A percentile compares a stretch with the other conserved stretches of the same genome.
Conservation (phyloP, 1,140 invertebrate genomes). For the Drosophila bocqueti region DNA sequence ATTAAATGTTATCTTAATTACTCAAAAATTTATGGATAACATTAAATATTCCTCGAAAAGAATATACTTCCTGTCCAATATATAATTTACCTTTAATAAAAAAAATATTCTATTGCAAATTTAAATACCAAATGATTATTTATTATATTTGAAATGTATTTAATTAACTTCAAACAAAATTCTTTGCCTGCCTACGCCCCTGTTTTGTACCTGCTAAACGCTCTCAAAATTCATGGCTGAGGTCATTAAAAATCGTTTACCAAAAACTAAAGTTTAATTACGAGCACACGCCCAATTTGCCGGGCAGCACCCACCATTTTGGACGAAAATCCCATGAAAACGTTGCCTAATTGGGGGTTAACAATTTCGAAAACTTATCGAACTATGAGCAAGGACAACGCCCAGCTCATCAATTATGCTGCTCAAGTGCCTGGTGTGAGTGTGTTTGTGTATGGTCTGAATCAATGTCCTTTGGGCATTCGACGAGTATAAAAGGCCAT, state of each 20-base stretch:
- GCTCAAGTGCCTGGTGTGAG: slow-evolving; percentile 13
- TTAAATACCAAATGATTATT: not conserved
- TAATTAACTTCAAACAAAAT: not conserved
- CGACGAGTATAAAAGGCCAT: slow-evolving; percentile 37
- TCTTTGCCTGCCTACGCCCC: not conserved
- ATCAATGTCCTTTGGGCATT: slow-evolving; percentile 9
- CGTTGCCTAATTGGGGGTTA: slow-evolving; percentile 69
- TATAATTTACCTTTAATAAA: not conserved
- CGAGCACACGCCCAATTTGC: slow-evolving; percentile 31
- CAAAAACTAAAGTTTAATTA: slow-evolving; percentile 64
- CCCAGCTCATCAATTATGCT: slow-evolving; percentile 72
- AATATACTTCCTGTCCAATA: not conserved
- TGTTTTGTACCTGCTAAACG: slow-evolving; percentile 12
- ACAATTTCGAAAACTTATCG: slow-evolving; percentile 59
- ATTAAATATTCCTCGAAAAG: not conserved
- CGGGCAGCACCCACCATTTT: slow-evolving; percentile 17
- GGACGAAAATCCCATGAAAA: slow-evolving; percentile 20
- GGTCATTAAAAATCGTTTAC: slow-evolving; percentile 49
- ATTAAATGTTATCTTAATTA: not conserved
- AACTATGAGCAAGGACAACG: slow-evolving; percentile 55
- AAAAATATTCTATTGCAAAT: not conserved
- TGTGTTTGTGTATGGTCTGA: not conserved
- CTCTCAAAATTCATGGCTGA: slow-evolving; percentile 20
- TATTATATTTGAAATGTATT: not conserved
- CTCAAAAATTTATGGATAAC: not conserved